Percentiles rank a stretch among this genome's conserved stretches.
Conservation (phyloP, 35 echinoderm and acorn worm species). For the Holothuria glaberrima region DNA sequence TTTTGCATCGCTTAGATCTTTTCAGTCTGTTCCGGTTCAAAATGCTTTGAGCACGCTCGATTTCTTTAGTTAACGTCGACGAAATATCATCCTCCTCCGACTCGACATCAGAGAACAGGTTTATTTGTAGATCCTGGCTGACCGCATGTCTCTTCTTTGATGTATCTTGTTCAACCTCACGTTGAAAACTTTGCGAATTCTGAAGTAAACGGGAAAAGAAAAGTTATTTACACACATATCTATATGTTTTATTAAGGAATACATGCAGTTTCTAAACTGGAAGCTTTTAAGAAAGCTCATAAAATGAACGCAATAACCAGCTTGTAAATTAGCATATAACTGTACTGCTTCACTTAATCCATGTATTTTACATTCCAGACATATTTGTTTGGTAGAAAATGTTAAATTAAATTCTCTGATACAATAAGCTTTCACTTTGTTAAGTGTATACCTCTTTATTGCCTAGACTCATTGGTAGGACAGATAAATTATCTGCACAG, state of each 20-base stretch:
- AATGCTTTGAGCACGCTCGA: slow-evolving; percentile 33
- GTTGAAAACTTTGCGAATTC: too few species aligned
- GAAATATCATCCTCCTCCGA: slow-evolving; percentile 24
- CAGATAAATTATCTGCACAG: too few species aligned
- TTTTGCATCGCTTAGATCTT: slow-evolving; percentile 3
- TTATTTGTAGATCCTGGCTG: not conserved
- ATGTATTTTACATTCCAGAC: too few species aligned
- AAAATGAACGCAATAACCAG: too few species aligned
- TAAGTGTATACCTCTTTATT: too few species aligned
- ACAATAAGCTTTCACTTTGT: too few species aligned
- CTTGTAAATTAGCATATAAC: too few species aligned
- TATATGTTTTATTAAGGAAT: not conserved
- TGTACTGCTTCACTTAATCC: too few species aligned
- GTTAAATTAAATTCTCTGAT: too few species aligned
- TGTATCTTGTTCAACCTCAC: not conserved
- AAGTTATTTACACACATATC: not conserved
- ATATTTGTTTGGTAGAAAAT: too few species aligned
- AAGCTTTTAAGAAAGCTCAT: not conserved
- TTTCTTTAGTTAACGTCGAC: slow-evolving; percentile 14
- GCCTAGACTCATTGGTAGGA: too few species aligned
- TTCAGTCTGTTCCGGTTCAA: slow-evolving; percentile 46
- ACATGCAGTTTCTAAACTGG: not conserved
- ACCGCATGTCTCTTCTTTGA: not conserved
- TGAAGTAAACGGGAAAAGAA: not conserved
- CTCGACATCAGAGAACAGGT: slow-evolving; percentile 31